Evolutionary conservation across 2,797 vertebrate genomes (phyloP).

Genomic region (Hafferia zeledoni): DNA sequence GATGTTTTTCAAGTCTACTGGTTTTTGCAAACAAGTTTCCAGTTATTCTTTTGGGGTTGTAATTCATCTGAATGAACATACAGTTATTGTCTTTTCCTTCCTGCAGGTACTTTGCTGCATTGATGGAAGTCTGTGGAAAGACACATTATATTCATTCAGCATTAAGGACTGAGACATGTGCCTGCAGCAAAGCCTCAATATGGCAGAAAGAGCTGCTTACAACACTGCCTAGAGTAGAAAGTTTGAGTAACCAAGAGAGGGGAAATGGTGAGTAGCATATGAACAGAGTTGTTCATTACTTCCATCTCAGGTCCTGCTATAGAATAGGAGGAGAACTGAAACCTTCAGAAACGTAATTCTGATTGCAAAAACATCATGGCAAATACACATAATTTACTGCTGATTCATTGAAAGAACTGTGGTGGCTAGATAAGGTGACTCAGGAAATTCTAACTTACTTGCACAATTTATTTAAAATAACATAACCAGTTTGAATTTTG

Average conservation of each 20-base stretch:
- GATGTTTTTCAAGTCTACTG: conserved; percentile 1
- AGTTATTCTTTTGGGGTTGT: conserved; percentile 4
- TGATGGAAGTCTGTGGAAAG: conserved; percentile 18
- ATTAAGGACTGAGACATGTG: neutral
- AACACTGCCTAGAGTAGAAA: neutral
- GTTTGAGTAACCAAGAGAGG: neutral
- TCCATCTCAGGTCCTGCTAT: neutral
- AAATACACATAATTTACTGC: conserved; percentile 40
- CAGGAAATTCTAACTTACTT: conserved; percentile 36
- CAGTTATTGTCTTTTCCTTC: conserved; percentile 20
- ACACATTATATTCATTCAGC: neutral
- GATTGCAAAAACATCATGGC: neutral
- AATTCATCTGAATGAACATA: neutral
- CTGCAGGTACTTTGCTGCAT: conserved; percentile 19
- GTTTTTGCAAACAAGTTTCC: conserved; percentile 20
- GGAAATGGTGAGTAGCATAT: neutral
- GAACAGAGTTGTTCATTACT: neutral
- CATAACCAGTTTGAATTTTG: neutral
- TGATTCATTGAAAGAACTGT: conserved; percentile 11
- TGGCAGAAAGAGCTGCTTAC: neutral
- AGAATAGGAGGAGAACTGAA: conserved; percentile 12
- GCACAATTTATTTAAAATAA: conserved; percentile 24
- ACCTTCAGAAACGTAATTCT: conserved; percentile 30
- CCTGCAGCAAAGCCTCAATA: neutral
- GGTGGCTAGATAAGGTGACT: conserved; percentile 31